phyloP scores from a whole-genome alignment of 2,888 invertebrate species.

The Nemotelus pantherinus region DNA sequence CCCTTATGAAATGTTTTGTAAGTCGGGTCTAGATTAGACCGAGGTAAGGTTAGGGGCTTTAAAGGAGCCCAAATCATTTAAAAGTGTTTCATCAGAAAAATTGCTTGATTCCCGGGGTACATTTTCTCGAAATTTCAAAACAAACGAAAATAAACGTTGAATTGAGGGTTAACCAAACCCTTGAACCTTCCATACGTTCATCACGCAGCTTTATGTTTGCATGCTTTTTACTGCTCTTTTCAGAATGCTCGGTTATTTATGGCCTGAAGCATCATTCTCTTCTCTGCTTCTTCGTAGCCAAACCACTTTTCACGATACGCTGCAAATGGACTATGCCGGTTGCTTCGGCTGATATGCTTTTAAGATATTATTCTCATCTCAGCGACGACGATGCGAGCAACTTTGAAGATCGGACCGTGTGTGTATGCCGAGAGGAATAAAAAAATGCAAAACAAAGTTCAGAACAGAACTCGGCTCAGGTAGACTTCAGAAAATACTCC shows the following conservation, averaged over 20 bases:
- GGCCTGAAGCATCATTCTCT: conserved; percentile 17
- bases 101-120: background rate
- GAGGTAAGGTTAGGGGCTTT: no score
- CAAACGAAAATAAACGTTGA: no score
- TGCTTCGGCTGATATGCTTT: conserved; percentile 6
- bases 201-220: conserved; percentile 6
- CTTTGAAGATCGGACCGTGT: background rate
- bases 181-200: conserved; percentile 3
- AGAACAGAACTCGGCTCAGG: background rate
- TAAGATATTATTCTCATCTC: conserved; percentile 4
- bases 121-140: background rate
- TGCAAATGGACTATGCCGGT: background rate
- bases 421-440: background rate
- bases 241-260: conserved; percentile 40
- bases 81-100: no score
- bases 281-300: conserved; percentile 16
- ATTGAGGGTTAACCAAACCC: background rate
- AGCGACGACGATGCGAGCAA: background rate
- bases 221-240: conserved; percentile 26
- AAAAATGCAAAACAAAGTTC: conserved; percentile 17
- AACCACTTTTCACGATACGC: conserved; percentile 33
- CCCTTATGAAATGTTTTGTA: background rate
- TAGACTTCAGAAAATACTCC: background rate
- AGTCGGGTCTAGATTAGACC: no score
- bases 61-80: no score